Evolutionary conservation across 1,140 invertebrate genomes (phyloP).

Genomic region (Caenorhabditis remanei): DNA sequence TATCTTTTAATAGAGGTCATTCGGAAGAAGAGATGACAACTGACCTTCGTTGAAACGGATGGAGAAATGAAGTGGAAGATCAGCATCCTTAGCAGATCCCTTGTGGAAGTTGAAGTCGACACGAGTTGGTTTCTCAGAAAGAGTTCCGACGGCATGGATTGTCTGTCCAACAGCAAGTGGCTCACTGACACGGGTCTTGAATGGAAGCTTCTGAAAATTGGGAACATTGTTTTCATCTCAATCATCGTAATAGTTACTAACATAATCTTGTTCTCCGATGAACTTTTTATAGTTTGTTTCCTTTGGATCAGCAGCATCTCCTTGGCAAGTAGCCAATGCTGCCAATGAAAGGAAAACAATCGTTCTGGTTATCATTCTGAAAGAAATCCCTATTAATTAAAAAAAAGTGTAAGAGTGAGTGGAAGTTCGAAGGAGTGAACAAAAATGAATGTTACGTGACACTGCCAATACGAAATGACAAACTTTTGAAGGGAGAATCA

Average conservation of each 20-base stretch:
- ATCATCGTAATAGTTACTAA: conserved; percentile 53
- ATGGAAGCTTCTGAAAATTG: conserved; percentile 70
- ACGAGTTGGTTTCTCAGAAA: conserved; percentile 71
- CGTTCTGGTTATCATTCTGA: conserved; percentile 50
- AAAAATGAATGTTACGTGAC: conserved; percentile 11
- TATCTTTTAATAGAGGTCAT: conserved; percentile 65
- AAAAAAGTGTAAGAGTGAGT: not conserved
- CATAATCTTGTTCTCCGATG: conserved; percentile 75
- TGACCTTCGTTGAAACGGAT: conserved; percentile 77
- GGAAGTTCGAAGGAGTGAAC: not conserved
- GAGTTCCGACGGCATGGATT: conserved; percentile 75
- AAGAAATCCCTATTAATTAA: not conserved
- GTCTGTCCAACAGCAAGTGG: conserved; percentile 77
- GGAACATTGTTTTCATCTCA: not conserved
- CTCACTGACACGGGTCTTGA: conserved; percentile 77
- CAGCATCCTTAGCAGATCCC: conserved; percentile 72
- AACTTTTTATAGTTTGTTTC: conserved; percentile 72
- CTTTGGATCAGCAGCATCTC: conserved; percentile 56
- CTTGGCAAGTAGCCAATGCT: conserved; percentile 15
- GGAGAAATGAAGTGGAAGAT: conserved; percentile 76
- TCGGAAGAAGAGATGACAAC: not conserved
- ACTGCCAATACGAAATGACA: conserved; percentile 15
- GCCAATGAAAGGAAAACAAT: conserved; percentile 2
- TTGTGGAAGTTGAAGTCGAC: conserved; percentile 78
- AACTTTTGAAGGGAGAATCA: conserved; percentile 28